phyloP scores from a whole-genome alignment of 1,140 invertebrate species.

The Calosoma granatense region DNA sequence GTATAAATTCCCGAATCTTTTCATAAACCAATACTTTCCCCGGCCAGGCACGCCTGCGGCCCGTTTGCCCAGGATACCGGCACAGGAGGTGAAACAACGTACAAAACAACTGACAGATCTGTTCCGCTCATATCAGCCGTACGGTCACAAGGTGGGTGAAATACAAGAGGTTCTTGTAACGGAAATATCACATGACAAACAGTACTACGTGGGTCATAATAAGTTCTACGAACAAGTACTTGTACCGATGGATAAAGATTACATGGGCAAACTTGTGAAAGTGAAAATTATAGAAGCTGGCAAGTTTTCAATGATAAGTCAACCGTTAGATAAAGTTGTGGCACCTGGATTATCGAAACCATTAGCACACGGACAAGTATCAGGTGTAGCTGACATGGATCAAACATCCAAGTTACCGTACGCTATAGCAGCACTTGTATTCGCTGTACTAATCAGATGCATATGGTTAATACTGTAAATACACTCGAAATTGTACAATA shows the following conservation, averaged over 20 bases:
- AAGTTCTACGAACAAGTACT: constrained; percentile 93
- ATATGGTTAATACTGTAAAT: constrained; percentile 23
- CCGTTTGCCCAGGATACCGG: constrained; percentile 69
- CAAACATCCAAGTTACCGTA: constrained; percentile 14
- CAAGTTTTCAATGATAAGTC: constrained; percentile 81
- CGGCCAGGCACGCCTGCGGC: constrained; percentile 92
- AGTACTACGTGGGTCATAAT: constrained; percentile 90
- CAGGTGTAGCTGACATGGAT: constrained; percentile 29
- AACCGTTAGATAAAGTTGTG: constrained; percentile 43
- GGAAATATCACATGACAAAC: constrained; percentile 84
- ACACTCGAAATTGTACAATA: constrained; percentile 7
- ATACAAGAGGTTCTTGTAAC: constrained; percentile 80
- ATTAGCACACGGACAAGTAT: constrained; percentile 39
- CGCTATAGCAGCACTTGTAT: constrained; percentile 16
- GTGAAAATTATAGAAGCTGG: constrained; percentile 65
- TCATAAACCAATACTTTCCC: constrained; percentile 97
- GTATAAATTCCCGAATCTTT: constrained; percentile 88
- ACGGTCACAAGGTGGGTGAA: constrained; percentile 64
- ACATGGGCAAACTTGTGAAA: constrained; percentile 73
- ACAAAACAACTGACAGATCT: constrained; percentile 83
- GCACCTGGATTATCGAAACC: constrained; percentile 41
- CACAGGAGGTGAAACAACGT: constrained; percentile 78
- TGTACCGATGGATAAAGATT: constrained; percentile 62
- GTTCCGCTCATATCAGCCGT: constrained; percentile 86
- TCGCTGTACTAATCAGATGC: constrained; percentile 21